Conservation (phyloP, 2,888 invertebrate genomes). For the Rhodophaea formosa region DNA sequence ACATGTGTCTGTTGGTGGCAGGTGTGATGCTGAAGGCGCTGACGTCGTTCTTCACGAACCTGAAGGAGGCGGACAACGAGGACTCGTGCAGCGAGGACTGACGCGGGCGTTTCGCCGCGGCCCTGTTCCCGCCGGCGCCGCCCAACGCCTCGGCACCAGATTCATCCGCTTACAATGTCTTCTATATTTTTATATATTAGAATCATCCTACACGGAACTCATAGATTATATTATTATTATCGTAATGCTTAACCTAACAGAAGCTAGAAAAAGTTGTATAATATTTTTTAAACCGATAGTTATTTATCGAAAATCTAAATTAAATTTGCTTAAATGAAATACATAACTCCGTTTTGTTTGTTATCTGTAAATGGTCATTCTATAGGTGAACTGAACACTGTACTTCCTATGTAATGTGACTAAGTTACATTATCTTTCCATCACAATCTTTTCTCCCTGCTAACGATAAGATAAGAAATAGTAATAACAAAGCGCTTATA, state of each 20-base stretch:
- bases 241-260: slow-evolving; percentile 55
- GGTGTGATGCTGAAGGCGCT: slow-evolving; percentile 88
- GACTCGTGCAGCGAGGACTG: slow-evolving; percentile 78
- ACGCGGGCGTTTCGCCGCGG: slow-evolving; percentile 48
- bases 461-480: slow-evolving; percentile 22
- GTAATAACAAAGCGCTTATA: slow-evolving; percentile 13
- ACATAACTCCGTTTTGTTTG: slow-evolving; percentile 10
- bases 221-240: slow-evolving; percentile 49
- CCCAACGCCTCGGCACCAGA: slow-evolving; percentile 34
- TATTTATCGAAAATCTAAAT: slow-evolving; percentile 53
- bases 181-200: slow-evolving; percentile 68
- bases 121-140: slow-evolving; percentile 37
- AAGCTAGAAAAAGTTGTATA: slow-evolving; percentile 61
- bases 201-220: slow-evolving; percentile 52
- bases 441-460: slow-evolving; percentile 16
- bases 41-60: slow-evolving; percentile 86
- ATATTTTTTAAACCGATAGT: slow-evolving; percentile 60
- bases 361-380: slow-evolving; percentile 1
- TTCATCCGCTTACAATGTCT: slow-evolving; percentile 43
- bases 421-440: slow-evolving; percentile 14
- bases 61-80: slow-evolving; percentile 85
- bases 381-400: slow-evolving; percentile 1
- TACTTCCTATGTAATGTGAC: neutral
- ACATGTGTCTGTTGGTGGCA: slow-evolving; percentile 32
- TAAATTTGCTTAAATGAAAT: slow-evolving; percentile 25